Evolutionary conservation across 2,888 invertebrate species (phyloP).

Genomic region (Ornithoptera alexandrae): DNA sequence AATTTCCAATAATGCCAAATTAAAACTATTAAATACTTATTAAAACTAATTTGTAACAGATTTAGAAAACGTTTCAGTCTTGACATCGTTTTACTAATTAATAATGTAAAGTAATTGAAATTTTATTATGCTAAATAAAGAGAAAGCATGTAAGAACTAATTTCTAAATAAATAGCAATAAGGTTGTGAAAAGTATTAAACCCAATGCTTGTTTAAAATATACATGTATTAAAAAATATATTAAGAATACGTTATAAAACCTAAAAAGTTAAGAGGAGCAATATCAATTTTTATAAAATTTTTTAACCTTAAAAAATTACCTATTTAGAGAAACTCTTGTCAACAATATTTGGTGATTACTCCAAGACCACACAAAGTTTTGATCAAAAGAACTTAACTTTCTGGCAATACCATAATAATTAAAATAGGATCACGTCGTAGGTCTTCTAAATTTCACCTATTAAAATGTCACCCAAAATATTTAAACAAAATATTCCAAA

Average conservation of each 20-base stretch:
- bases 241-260: neutral
- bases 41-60: neutral
- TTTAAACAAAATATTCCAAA: too few species aligned
- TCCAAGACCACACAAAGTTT: too few species aligned
- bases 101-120: slow-evolving; percentile 12
- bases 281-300: too few species aligned
- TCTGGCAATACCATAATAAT: too few species aligned
- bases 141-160: neutral
- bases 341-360: too few species aligned
- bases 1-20: neutral
- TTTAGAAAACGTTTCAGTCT: slow-evolving; percentile 9
- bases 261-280: too few species aligned
- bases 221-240: neutral
- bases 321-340: too few species aligned
- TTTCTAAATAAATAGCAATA: neutral
- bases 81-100: slow-evolving; percentile 16
- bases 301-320: too few species aligned
- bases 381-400: too few species aligned
- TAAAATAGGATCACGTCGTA: too few species aligned
- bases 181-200: neutral
- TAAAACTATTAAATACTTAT: neutral
- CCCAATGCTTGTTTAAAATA: neutral
- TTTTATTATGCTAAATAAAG: slow-evolving; percentile 6
- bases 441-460: too few species aligned
- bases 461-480: too few species aligned